Conservation (phyloP, 2,888 invertebrate genomes). For the Megaustenia siamemsis region DNA sequence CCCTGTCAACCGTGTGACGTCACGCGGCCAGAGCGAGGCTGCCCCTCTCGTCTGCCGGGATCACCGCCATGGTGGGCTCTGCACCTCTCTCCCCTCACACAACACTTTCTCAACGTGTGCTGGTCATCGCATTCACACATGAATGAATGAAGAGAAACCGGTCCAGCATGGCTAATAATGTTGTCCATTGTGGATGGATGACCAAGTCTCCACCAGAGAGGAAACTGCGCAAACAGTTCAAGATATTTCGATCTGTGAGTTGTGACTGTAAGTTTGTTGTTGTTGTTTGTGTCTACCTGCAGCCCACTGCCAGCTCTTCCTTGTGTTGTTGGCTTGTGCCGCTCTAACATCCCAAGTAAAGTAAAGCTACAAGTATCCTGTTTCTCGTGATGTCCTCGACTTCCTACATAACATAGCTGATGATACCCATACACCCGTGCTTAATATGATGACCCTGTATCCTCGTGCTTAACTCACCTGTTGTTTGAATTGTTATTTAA, state of each 20-base stretch:
- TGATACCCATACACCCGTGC: no score
- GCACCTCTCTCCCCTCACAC: background rate
- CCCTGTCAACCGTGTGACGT: background rate
- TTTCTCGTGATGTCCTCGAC: no score
- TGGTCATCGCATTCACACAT: conserved; percentile 34
- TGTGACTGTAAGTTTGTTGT: no score
- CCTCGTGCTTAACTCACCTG: no score
- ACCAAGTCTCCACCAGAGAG: conserved; percentile 96
- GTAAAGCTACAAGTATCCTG: no score
- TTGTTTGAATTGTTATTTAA: no score
- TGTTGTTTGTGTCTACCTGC: no score
- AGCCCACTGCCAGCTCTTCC: no score
- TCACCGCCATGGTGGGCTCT: background rate
- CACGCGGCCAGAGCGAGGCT: conserved; percentile 7
- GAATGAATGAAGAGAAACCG: conserved; percentile 57
- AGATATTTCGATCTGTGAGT: conserved; percentile 91
- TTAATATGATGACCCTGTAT: no score
- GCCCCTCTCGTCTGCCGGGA: background rate
- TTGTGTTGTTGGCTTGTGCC: no score
- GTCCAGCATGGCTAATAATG: conserved; percentile 68
- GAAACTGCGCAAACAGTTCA: conserved; percentile 81
- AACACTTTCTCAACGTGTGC: background rate
- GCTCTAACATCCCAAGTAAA: no score
- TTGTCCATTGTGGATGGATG: conserved; percentile 87
- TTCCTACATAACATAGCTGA: no score